These are phyloP conservation scores for Tetragonula clypearis DNA, from an alignment of 1,140 invertebrate species.

Conservation along the genomic window DNA sequence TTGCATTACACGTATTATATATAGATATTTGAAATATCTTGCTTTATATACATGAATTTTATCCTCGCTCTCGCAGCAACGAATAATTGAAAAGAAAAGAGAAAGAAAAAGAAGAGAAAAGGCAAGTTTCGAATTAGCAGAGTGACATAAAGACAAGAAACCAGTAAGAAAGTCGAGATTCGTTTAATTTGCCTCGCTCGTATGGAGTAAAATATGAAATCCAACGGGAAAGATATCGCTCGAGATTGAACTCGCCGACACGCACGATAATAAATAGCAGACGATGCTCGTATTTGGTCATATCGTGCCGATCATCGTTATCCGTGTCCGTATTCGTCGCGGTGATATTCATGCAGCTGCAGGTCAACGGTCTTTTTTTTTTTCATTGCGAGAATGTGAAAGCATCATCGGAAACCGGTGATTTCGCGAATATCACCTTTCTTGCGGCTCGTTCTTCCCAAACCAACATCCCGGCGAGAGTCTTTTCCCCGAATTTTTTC, in stretches of 20 bases:
- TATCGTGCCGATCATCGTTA: slow-evolving; percentile 18
- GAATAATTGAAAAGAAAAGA: neutral
- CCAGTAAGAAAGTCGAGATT: neutral
- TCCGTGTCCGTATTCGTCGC: neutral
- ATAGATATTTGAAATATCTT: no score
- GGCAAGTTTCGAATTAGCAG: neutral
- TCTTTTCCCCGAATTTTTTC: neutral
- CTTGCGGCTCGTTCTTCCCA: neutral
- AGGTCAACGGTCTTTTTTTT: slow-evolving; percentile 4
- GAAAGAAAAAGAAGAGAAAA: no score
- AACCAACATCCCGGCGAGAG: neutral
- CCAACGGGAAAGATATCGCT: neutral
- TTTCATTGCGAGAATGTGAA: neutral
- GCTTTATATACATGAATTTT: no score
- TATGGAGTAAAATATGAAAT: neutral
- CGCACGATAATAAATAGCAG: neutral
- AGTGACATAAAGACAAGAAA: neutral
- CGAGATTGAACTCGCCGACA: neutral
- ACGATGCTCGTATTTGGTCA: slow-evolving; percentile 6
- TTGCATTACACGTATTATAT: no score
- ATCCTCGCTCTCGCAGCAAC: no score
- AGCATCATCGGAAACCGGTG: neutral
- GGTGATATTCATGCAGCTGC: slow-evolving; percentile 9
- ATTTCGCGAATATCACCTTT: neutral
- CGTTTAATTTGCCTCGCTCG: neutral